These are phyloP conservation scores for Martes flavigula DNA, from an alignment of 2,797 vertebrate genomes.

Conservation along the genomic window DNA sequence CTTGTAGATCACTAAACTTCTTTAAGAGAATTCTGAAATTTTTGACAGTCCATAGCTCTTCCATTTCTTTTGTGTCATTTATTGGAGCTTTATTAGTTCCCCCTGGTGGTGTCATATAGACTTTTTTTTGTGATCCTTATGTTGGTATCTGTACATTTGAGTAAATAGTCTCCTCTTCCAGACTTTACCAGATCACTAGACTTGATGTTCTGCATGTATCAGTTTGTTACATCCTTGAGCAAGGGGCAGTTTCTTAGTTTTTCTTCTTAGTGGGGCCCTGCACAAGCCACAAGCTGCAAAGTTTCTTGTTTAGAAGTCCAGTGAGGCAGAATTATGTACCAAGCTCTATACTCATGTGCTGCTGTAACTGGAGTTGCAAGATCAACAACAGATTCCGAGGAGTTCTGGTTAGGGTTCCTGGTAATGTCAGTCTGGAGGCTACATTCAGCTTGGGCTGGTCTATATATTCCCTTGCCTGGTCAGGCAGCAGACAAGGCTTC, in stretches of 20 bases:
- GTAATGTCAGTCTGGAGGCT: not conserved
- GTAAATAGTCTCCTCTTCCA: not conserved
- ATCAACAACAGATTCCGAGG: not conserved
- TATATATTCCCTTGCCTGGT: not conserved
- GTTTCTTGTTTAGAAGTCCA: not conserved
- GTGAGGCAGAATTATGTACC: not conserved
- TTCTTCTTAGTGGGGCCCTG: not conserved
- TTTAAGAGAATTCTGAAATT: not conserved
- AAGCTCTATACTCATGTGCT: not conserved
- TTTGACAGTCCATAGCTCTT: not conserved
- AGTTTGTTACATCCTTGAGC: not conserved
- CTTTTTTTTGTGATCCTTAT: not conserved
- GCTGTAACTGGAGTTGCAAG: not conserved
- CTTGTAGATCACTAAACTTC: not conserved
- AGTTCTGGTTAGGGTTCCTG: not conserved
- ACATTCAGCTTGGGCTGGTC: not conserved
- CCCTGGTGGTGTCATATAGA: not conserved
- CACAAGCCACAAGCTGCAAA: not conserved
- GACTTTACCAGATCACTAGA: not conserved
- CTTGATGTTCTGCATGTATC: not conserved
- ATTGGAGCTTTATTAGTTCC: not conserved
- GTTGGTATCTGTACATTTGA: not conserved
- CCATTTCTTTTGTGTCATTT: not conserved
- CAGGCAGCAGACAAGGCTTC: not conserved
- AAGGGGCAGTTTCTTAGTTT: not conserved